Evolutionary conservation across 92 coral and sea anemone species (phyloP).

Genomic region (Siderastrea radians): DNA sequence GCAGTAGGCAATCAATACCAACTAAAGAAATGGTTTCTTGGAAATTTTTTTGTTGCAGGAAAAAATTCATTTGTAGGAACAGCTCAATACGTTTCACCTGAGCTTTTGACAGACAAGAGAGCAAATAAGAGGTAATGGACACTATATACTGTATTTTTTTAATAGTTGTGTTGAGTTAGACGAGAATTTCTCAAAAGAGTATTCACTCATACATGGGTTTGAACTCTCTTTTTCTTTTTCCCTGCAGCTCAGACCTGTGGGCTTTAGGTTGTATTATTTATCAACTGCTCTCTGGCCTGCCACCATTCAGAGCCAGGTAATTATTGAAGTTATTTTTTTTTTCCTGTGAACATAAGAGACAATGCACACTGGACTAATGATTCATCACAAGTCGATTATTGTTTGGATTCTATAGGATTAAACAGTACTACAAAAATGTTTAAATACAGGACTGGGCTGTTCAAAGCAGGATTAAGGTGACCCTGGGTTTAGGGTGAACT

Average conservation of each 20-base stretch:
- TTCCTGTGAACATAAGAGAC: not conserved
- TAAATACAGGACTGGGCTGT: too few relatives aligned
- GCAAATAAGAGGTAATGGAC: conserved; percentile 87
- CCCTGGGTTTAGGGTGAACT: too few relatives aligned
- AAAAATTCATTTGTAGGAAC: conserved; percentile 99
- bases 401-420: too few relatives aligned
- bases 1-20: not conserved
- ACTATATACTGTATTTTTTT: too few relatives aligned
- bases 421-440: too few relatives aligned
- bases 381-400: too few relatives aligned
- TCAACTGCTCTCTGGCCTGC: conserved; percentile 94
- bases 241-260: conserved; percentile 95
- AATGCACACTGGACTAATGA: too few relatives aligned
- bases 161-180: too few relatives aligned
- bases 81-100: conserved; percentile 99
- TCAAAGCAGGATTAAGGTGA: too few relatives aligned
- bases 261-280: conserved; percentile 98
- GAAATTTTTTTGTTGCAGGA: conserved; percentile 63
- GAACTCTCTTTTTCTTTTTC: not conserved
- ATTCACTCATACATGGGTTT: not conserved
- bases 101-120: conserved; percentile 93
- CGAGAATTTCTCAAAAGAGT: too few relatives aligned
- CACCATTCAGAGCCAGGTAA: conserved; percentile 98
- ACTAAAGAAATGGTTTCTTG: not conserved
- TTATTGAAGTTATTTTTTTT: not conserved